Evolutionary conservation across 1,140 invertebrate species (phyloP).

Genomic region (Drosophila bifasciata): DNA sequence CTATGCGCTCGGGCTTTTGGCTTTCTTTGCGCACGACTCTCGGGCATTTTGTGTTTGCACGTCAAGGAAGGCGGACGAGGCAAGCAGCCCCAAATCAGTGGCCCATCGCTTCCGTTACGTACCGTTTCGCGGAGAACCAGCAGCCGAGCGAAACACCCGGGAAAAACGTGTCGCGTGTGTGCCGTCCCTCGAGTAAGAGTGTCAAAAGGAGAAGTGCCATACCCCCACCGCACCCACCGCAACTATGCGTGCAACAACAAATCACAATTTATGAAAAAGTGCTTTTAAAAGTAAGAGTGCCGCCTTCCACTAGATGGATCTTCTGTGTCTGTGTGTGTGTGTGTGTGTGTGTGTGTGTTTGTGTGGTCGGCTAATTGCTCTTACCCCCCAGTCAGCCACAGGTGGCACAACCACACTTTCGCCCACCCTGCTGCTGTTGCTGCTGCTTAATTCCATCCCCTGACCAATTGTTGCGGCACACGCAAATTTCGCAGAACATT

Average conservation of each 20-base stretch:
- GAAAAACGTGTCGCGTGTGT: slow-evolving; percentile 44
- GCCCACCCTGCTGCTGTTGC: neutral
- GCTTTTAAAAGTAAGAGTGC: slow-evolving; percentile 41
- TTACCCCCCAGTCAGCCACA: slow-evolving; percentile 51
- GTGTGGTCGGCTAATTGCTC: slow-evolving; percentile 66
- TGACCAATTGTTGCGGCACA: slow-evolving; percentile 61
- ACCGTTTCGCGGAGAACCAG: slow-evolving; percentile 10
- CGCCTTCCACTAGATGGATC: too few species aligned
- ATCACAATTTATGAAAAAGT: slow-evolving; percentile 47
- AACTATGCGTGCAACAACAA: slow-evolving; percentile 51
- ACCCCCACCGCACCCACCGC: neutral
- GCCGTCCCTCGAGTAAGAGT: slow-evolving; percentile 8
- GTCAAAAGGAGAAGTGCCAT: slow-evolving; percentile 9
- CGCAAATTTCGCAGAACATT: slow-evolving; percentile 71
- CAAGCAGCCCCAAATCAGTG: slow-evolving; percentile 20
- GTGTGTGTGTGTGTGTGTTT: slow-evolving; percentile 27
- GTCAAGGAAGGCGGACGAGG: slow-evolving; percentile 75
- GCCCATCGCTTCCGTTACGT: slow-evolving; percentile 39
- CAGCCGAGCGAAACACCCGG: slow-evolving; percentile 14
- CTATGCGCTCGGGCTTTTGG: slow-evolving; percentile 68
- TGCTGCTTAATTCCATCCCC: neutral
- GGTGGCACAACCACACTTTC: slow-evolving; percentile 42
- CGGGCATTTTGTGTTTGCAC: slow-evolving; percentile 77
- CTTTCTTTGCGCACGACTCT: slow-evolving; percentile 80
- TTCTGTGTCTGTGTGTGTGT: slow-evolving; percentile 10